Base-by-base conservation (phyloP, 2,797 vertebrate genomes). In the Emydoidea blandingii region DNA sequence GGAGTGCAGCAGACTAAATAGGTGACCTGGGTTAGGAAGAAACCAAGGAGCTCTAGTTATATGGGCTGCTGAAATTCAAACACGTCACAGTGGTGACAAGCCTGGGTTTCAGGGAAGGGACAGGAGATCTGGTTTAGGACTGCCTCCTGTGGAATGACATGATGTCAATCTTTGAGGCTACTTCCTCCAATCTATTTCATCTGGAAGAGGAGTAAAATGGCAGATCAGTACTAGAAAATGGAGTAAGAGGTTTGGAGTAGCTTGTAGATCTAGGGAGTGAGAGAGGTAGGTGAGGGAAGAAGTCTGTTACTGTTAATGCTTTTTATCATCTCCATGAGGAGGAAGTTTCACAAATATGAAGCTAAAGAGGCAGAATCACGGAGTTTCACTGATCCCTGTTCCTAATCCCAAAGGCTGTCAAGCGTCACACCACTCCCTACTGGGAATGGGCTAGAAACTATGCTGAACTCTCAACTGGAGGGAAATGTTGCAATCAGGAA, bases 271-370 rank as follows among this genome's bases (percentile, higher is more conserved):
- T 92, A 85, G 87, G 82, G 87, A 88, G 89, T 3, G 62, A 93
- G 95, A 34, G 92, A 93, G 83, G 95, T 91, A 93, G 93, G 62
- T 62, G 80, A 87, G 96, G 88, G 91, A 94, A 92, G 56, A 87
- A 82, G 85, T 47, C 56, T 90, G 88, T 91, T 83, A 91, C 53
- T 95, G 78, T 52, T 92, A 85, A 62, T 27, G 50, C 3, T 23
- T 81, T 93, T 83, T 89, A 85, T 50, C 53, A 85, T 91, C 92
- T 91, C 81, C 86, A 82, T 85, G 85, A 96, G 95, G 81, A 87
- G 25, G 85, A 92, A 94, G 92, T 41, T 79, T 90, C 84, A 96
- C 92, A 93, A 97, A 84, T 8, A 93, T 97, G n/a, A 98, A 97
- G 93, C 79, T 92, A 89, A 57, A 83, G 87, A 81, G 91, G 93